Percentiles rank a stretch among this genome's conserved stretches.
Evolutionary conservation across 2,797 vertebrate species (phyloP).

Genomic region (Cottoperca gobio): DNA sequence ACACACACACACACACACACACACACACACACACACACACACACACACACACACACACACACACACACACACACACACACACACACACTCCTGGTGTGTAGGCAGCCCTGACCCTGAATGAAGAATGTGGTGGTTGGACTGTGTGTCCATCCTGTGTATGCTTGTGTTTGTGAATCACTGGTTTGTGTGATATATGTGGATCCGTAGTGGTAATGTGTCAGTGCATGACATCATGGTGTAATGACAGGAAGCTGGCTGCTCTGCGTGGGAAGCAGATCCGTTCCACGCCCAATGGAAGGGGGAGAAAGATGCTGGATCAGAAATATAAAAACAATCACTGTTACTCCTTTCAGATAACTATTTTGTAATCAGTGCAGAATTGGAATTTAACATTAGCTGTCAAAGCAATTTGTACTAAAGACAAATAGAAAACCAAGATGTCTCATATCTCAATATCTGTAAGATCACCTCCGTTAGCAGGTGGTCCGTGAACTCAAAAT

Average conservation of each 20-base stretch:
- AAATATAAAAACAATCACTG: neutral
- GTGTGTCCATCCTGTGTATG: conserved; percentile 28
- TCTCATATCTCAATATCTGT: conserved; percentile 10
- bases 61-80: no score
- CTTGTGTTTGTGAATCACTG: conserved; percentile 27
- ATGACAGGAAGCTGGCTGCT: conserved; percentile 33
- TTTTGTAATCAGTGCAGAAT: neutral
- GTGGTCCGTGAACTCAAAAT: conserved; percentile 11
- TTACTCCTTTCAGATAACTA: neutral
- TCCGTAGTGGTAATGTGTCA: conserved; percentile 44
- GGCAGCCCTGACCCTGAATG: conserved; percentile 50
- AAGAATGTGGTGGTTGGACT: conserved; percentile 63
- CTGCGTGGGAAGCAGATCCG: conserved; percentile 26
- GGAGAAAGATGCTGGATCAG: neutral
- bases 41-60: conserved; percentile 30
- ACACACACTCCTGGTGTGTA: conserved; percentile 46
- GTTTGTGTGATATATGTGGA: conserved; percentile 25
- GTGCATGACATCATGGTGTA: conserved; percentile 54
- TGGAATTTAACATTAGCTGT: neutral
- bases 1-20: conserved; percentile 15
- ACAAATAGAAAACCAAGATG: neutral
- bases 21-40: no score
- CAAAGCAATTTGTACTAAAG: neutral
- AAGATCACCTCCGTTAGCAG: conserved; percentile 14
- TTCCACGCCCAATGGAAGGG: neutral